Evolutionary conservation across 2,888 invertebrate genomes (phyloP), one percentile per base, ranked within the genome.

Genomic region (Diplazon laetatorius): DNA sequence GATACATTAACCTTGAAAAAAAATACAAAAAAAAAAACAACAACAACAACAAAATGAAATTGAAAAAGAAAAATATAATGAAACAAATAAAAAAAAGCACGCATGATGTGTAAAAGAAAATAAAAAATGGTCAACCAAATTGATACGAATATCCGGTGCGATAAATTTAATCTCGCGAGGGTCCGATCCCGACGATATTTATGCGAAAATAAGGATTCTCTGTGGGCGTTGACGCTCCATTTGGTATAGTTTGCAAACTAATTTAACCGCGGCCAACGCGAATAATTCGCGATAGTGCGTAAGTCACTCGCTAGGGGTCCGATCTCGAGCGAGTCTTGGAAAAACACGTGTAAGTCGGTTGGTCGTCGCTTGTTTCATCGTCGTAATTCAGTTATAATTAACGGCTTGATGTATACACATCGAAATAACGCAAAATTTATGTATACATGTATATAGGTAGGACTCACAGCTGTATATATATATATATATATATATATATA

Each of bases 401-500:
- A 25, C 22, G 16, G 39, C 50, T n/a, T n/a, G 12, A 10, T 50
- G 5, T 37, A 66, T 39, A 62, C 39, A 35, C 18, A 35, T 12
- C 37, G 10, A 30, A 46, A 22, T 4, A 16, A 59, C 37, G 39
- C 22, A 18, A 70, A 39, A 46, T 6, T 48, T 16, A 50, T 12
- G 12, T 22, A 60, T 35, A 59, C 48, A 60, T 37, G 60, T 60
- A 57, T n/a, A 35, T 59, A 60, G 39, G 50, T 60, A n/a, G n/a
- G n/a, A n/a, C n/a, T n/a, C n/a, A n/a, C n/a, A n/a, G n/a, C n/a
- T n/a, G n/a, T n/a, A n/a, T n/a, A n/a, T n/a, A n/a, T n/a, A n/a
- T n/a, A n/a, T n/a, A 10, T 50, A 5, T 37, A 66, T 39, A 62
- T 59, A 35, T 12, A 35, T 12, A 18, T 5, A 30, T 35, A 22